Evolutionary conservation across 2,888 invertebrate species (phyloP).

Genomic region (Nysson spinosus): DNA sequence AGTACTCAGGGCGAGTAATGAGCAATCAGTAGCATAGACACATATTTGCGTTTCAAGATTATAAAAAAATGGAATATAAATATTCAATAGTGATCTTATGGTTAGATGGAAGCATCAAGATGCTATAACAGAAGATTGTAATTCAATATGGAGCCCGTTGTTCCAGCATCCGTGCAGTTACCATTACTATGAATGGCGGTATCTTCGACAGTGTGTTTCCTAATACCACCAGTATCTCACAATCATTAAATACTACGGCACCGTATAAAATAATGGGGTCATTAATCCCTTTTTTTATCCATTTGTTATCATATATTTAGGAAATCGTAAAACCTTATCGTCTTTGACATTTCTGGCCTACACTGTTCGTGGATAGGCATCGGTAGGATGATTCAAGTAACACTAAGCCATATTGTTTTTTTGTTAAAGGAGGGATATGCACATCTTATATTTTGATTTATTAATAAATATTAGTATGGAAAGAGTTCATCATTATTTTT

Average conservation of each 20-base stretch:
- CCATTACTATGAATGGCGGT: constrained; percentile 57
- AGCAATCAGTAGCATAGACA: no score
- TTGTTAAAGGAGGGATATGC: no score
- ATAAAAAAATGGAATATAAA: no score
- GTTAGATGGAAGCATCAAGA: constrained; percentile 25
- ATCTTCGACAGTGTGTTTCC: constrained; percentile 41
- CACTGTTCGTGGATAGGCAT: no score
- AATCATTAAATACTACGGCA: constrained; percentile 37
- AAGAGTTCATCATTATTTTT: no score
- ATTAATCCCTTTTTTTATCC: constrained; percentile 55
- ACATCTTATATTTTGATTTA: no score
- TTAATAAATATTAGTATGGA: no score
- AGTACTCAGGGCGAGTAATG: no score
- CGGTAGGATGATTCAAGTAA: no score
- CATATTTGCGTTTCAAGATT: no score
- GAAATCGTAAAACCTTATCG: constrained; percentile 40
- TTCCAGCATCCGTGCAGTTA: constrained; percentile 51
- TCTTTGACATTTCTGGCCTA: constrained; percentile 13
- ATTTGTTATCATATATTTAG: constrained; percentile 36
- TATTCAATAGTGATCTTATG: neutral
- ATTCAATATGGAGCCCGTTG: constrained; percentile 52
- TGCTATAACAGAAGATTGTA: constrained; percentile 51
- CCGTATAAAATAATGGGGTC: constrained; percentile 55
- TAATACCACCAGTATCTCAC: constrained; percentile 34
- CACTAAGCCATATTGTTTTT: no score